A percentile compares a stretch with the other conserved stretches of the same genome.
These are phyloP conservation scores for Apamea monoglypha DNA, from an alignment of 2,888 invertebrate species.

Conservation along the genomic window DNA sequence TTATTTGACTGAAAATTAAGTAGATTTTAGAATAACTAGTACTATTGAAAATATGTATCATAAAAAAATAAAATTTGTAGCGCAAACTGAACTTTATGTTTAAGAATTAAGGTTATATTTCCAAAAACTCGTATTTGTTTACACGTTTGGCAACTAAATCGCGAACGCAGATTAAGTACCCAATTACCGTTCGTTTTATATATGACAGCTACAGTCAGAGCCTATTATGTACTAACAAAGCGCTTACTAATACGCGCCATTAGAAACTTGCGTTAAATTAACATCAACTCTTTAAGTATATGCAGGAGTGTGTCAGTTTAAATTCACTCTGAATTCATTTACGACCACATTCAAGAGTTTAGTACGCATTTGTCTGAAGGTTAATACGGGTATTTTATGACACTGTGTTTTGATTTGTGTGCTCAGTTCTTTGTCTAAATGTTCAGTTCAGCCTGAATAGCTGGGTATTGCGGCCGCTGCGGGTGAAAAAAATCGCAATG, in stretches of 20 bases:
- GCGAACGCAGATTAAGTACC: background rate
- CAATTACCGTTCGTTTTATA: slow-evolving; percentile 53
- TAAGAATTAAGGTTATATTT: background rate
- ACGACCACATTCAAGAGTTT: slow-evolving; percentile 40
- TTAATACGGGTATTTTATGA: slow-evolving; percentile 23
- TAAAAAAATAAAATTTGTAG: no score
- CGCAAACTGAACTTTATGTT: no score
- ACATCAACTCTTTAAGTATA: slow-evolving; percentile 35
- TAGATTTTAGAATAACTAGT: no score
- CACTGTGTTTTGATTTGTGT: slow-evolving; percentile 27
- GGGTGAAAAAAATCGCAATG: background rate
- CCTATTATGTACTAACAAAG: slow-evolving; percentile 45
- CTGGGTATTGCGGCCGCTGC: background rate
- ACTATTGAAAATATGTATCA: no score
- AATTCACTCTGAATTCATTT: slow-evolving; percentile 48
- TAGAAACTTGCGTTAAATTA: slow-evolving; percentile 48
- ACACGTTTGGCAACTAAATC: background rate
- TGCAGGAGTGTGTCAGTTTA: slow-evolving; percentile 39
- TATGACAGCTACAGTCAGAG: slow-evolving; percentile 42
- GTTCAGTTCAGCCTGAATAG: background rate
- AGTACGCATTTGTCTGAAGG: slow-evolving; percentile 26
- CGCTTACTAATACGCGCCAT: slow-evolving; percentile 36
- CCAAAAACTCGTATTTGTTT: no score
- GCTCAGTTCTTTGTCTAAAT: background rate
- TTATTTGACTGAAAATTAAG: no score